phyloP scores from a whole-genome alignment of 2,797 vertebrate species.

The Orientallactaga sibirica region DNA sequence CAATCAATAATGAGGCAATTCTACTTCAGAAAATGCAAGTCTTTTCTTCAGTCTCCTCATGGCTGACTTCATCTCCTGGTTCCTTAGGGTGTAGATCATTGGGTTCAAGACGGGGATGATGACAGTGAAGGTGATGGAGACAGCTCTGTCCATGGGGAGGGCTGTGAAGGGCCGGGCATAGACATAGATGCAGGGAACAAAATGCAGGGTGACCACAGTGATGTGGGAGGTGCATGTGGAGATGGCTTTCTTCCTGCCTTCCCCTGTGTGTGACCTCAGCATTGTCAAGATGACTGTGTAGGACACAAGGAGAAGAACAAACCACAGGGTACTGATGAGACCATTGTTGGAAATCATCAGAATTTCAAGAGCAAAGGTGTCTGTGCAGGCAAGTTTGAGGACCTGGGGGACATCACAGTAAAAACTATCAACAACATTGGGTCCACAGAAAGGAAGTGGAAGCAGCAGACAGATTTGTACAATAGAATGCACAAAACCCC shows the following conservation, averaged over 20 bases:
- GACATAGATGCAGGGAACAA: conserved; percentile 73
- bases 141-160: conserved; percentile 49
- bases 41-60: conserved; percentile 56
- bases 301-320: conserved; percentile 74
- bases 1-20: neutral
- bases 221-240: conserved; percentile 69
- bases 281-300: conserved; percentile 67
- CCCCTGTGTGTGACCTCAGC: conserved; percentile 9
- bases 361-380: conserved; percentile 70
- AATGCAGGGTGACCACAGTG: conserved; percentile 60
- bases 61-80: conserved; percentile 76
- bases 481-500: conserved; percentile 35
- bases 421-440: conserved; percentile 72
- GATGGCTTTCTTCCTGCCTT: conserved; percentile 62
- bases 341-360: conserved; percentile 81
- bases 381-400: conserved; percentile 64
- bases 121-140: conserved; percentile 72
- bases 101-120: conserved; percentile 79
- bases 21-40: neutral
- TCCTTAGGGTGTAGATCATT: conserved; percentile 78
- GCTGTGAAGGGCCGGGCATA: conserved; percentile 40
- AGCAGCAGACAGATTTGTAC: conserved; percentile 39
- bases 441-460: conserved; percentile 77
- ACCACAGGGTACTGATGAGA: conserved; percentile 67
- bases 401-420: conserved; percentile 80